These are phyloP conservation scores for Leucozona laternaria DNA, from an alignment of 2,888 invertebrate genomes.

Conservation along the genomic window DNA sequence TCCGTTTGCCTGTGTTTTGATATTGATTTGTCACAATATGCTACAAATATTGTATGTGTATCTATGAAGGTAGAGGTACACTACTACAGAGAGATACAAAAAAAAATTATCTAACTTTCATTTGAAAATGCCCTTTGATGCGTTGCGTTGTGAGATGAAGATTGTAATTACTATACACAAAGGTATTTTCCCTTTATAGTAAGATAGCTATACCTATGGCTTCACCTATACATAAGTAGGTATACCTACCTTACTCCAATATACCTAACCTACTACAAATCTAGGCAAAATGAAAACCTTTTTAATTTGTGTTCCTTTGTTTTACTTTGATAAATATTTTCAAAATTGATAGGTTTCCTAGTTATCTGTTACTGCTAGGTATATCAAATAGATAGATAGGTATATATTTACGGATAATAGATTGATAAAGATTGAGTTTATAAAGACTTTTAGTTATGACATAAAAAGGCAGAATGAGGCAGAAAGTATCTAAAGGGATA, in stretches of 20 bases:
- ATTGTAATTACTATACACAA: conserved; percentile 33
- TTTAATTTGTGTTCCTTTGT: conserved; percentile 23
- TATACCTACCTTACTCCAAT: no score
- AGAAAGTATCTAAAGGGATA: neutral
- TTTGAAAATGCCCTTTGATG: conserved; percentile 32
- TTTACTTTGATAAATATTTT: conserved; percentile 17
- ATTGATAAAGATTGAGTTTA: neutral
- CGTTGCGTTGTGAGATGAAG: conserved; percentile 14
- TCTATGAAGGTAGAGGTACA: no score
- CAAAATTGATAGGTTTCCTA: conserved; percentile 10
- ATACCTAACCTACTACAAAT: no score
- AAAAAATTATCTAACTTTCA: neutral
- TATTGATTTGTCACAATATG: conserved; percentile 45
- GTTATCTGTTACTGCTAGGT: neutral
- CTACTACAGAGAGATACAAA: neutral
- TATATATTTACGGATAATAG: neutral
- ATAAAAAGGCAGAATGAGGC: neutral
- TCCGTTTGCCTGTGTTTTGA: conserved; percentile 17
- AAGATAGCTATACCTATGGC: neutral
- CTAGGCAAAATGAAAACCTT: conserved; percentile 10
- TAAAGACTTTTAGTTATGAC: neutral
- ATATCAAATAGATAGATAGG: neutral
- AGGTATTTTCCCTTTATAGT: neutral
- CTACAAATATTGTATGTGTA: conserved; percentile 10
- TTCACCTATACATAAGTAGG: no score